Evolutionary conservation across 2,113 vertebrate species (phyloP).

Genomic region (Tauraco erythrolophus): DNA sequence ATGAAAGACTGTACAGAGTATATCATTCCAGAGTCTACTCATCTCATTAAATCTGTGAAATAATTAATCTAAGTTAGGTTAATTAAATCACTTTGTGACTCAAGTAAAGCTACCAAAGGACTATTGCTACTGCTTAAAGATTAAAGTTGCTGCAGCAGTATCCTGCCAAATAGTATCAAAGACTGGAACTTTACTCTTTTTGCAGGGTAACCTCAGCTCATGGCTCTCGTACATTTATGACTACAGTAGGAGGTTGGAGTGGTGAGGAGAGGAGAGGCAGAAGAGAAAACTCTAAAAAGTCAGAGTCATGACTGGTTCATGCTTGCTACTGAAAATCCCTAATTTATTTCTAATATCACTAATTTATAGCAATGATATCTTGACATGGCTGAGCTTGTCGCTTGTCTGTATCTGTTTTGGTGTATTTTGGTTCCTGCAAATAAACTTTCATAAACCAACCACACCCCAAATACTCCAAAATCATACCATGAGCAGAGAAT

Average conservation of each 20-base stretch:
- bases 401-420: background rate
- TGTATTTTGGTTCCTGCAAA: background rate
- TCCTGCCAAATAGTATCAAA: background rate
- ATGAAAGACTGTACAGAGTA: background rate
- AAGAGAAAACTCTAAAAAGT: background rate
- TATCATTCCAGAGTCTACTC: background rate
- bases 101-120: background rate
- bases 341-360: background rate
- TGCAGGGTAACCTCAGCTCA: background rate
- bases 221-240: accelerated
- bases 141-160: background rate
- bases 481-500: background rate
- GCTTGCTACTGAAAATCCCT: background rate
- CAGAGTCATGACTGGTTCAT: background rate
- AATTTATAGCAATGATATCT: background rate
- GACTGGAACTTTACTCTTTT: background rate
- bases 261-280: background rate
- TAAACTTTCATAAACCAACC: background rate
- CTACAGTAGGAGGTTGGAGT: background rate
- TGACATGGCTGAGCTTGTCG: background rate
- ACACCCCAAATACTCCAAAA: background rate
- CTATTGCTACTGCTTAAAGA: background rate
- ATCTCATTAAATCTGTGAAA: background rate
- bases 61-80: background rate
- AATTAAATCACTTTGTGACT: background rate